A percentile compares a stretch with the other conserved stretches of the same genome.
phyloP scores from a whole-genome alignment of 2,113 vertebrate species.

The Rhinoptilus africanus region DNA sequence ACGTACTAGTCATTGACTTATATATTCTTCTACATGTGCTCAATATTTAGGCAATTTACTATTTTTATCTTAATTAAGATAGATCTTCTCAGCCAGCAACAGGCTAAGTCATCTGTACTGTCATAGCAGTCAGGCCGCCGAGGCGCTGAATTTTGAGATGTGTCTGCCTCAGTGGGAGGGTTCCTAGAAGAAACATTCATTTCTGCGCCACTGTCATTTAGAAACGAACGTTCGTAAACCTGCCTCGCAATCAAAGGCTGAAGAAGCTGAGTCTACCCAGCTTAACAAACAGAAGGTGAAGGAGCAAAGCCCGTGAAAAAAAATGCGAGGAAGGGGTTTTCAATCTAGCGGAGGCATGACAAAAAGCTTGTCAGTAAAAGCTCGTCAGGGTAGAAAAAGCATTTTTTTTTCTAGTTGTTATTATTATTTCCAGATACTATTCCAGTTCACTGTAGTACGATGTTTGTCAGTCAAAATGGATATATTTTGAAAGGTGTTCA shows the following conservation, averaged over 20 bases:
- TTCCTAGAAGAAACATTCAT: constrained; percentile 40
- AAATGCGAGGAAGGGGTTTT: background rate
- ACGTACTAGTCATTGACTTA: constrained; percentile 75
- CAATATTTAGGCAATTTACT: constrained; percentile 79
- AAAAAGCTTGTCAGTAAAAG: background rate
- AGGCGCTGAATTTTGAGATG: constrained; percentile 45
- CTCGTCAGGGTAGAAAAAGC: background rate
- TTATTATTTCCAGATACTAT: background rate
- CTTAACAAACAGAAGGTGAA: background rate
- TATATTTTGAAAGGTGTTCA: background rate
- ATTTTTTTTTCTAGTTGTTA: background rate
- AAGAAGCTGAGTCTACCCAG: background rate
- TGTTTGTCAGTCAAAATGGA: background rate
- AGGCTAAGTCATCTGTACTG: constrained; percentile 66
- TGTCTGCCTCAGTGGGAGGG: constrained; percentile 49
- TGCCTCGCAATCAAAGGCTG: background rate
- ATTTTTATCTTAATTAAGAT: constrained; percentile 80
- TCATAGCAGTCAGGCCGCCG: constrained; percentile 47
- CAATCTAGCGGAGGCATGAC: background rate
- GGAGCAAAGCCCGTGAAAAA: background rate
- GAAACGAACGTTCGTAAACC: background rate
- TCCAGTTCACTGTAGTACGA: background rate
- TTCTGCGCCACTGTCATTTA: background rate
- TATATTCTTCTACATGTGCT: constrained; percentile 74
- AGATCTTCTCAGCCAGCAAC: constrained; percentile 69